phyloP scores from a whole-genome alignment of 2,888 invertebrate genomes.

The Ophonus ardosiacus region DNA sequence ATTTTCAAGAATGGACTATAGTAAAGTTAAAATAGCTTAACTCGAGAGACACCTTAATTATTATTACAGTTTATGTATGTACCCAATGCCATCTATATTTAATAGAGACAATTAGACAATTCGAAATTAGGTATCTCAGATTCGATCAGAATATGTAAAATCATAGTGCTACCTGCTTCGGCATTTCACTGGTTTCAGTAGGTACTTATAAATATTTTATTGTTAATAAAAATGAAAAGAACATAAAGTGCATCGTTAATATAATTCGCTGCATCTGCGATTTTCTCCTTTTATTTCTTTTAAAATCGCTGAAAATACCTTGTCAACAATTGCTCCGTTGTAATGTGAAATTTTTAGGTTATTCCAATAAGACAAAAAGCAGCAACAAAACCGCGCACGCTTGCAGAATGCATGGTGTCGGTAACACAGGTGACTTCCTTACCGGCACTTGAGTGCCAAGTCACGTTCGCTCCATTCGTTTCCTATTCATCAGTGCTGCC shows the following conservation, averaged over 20 bases:
- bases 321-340: slow-evolving; percentile 31
- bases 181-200: no score
- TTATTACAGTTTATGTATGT: no score
- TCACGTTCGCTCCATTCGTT: slow-evolving; percentile 32
- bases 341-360: slow-evolving; percentile 10
- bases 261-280: neutral
- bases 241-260: neutral
- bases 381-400: slow-evolving; percentile 5
- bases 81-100: no score
- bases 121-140: no score
- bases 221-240: neutral
- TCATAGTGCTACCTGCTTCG: no score
- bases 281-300: neutral
- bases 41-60: no score
- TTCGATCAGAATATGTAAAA: no score
- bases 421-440: slow-evolving; percentile 44
- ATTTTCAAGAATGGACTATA: no score
- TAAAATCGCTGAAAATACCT: slow-evolving; percentile 15
- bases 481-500: slow-evolving; percentile 38
- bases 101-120: no score
- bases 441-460: slow-evolving; percentile 15
- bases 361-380: slow-evolving; percentile 36
- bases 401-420: slow-evolving; percentile 27
- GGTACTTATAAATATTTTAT: no score
- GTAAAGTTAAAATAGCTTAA: no score